phyloP scores from a whole-genome alignment of 2,797 vertebrate species.

The Manis crassicaudata region DNA sequence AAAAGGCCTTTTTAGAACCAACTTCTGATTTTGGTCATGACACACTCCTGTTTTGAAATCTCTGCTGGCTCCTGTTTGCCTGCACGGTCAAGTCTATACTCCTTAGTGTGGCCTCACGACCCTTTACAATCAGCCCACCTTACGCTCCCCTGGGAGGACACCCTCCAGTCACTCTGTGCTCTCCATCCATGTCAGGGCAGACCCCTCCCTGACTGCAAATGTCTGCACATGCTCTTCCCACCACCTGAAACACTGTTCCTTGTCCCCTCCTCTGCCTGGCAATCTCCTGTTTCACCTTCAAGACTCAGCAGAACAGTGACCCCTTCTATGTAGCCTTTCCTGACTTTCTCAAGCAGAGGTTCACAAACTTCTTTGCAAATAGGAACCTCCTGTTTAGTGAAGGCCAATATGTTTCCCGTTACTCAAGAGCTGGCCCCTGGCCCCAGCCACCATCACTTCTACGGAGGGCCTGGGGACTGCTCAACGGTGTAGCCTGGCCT shows the following conservation, averaged over 20 bases:
- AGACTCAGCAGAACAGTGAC: not conserved
- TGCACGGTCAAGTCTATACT: not conserved
- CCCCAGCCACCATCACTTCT: fast-evolving
- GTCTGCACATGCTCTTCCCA: not conserved
- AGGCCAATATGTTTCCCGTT: not conserved
- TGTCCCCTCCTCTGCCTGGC: not conserved
- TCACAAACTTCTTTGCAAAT: not conserved
- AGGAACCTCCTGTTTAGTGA: not conserved
- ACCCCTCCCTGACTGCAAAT: not conserved
- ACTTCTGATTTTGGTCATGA: not conserved
- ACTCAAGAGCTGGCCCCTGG: not conserved
- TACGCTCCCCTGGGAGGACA: not conserved
- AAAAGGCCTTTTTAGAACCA: not conserved
- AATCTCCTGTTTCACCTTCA: not conserved
- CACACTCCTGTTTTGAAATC: not conserved
- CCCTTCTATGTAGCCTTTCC: not conserved
- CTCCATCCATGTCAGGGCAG: not conserved
- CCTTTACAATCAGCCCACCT: fast-evolving
- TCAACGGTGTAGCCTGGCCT: not conserved
- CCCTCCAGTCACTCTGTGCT: no score
- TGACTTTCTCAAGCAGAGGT: not conserved
- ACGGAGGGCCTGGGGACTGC: fast-evolving
- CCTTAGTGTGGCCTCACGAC: not conserved
- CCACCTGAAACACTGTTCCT: not conserved
- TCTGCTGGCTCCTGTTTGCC: not conserved